A percentile compares a stretch with the other conserved stretches of the same genome.
phyloP scores from a whole-genome alignment of 2,888 invertebrate species.

The Ochropleura leucogaster region DNA sequence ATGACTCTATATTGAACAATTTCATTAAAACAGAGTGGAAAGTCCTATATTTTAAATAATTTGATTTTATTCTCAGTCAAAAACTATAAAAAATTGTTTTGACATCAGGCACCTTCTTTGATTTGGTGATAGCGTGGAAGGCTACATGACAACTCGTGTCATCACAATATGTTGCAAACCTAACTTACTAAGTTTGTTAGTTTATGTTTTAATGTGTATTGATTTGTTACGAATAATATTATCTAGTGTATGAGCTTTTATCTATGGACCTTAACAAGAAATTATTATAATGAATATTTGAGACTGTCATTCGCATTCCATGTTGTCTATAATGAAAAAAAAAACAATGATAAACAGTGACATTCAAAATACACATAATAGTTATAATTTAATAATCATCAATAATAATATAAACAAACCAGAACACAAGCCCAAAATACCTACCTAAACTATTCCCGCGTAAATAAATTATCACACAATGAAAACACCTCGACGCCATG shows the following conservation, averaged over 20 bases:
- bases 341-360: background rate
- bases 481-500: constrained; percentile 58
- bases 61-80: background rate
- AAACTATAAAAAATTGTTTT: background rate
- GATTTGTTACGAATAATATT: too few species aligned
- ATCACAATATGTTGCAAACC: too few species aligned
- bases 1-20: background rate
- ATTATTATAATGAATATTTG: background rate
- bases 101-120: too few species aligned
- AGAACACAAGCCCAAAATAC: constrained; percentile 16
- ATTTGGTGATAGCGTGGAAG: too few species aligned
- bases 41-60: background rate
- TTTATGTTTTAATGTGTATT: too few species aligned
- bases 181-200: too few species aligned
- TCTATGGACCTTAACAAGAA: too few species aligned
- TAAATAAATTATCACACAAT: constrained; percentile 51
- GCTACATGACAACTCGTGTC: too few species aligned
- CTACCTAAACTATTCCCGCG: constrained; percentile 34
- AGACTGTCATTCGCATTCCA: background rate
- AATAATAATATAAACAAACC: background rate
- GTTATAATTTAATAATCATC: background rate
- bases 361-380: background rate
- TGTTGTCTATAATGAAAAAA: background rate
- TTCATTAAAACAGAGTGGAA: background rate
- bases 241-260: too few species aligned